phyloP scores from a whole-genome alignment of 2,888 invertebrate species.

The Campoplex nolae region DNA sequence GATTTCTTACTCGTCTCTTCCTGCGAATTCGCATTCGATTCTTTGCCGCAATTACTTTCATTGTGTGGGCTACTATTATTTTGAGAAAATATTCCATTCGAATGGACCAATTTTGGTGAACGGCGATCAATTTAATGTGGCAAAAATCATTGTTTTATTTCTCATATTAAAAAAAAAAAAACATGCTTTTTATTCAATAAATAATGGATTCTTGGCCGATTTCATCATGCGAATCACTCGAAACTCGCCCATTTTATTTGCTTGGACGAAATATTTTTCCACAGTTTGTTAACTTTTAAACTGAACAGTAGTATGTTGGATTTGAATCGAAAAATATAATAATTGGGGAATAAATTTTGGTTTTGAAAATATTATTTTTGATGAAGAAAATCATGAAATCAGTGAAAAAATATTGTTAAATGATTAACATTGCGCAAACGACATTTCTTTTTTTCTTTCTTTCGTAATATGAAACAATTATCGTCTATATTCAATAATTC shows the following conservation, averaged over 20 bases:
- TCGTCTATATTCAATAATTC: background rate
- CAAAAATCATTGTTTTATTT: background rate
- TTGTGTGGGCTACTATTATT: background rate
- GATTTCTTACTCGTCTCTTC: slow-evolving; percentile 58
- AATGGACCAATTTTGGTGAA: background rate
- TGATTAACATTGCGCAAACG: background rate
- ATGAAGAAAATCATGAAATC: background rate
- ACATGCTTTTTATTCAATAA: background rate
- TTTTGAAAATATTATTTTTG: background rate
- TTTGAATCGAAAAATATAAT: background rate
- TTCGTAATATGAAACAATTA: background rate
- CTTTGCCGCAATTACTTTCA: slow-evolving; percentile 16
- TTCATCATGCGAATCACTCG: background rate
- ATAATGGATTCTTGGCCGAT: background rate
- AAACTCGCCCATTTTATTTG: background rate
- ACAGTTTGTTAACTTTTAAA: background rate
- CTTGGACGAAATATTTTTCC: background rate
- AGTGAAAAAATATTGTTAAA: background rate
- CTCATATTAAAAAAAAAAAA: background rate
- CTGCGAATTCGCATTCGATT: slow-evolving; percentile 33
- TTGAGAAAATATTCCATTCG: background rate
- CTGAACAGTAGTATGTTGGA: background rate
- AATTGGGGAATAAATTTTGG: background rate
- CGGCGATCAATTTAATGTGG: background rate
- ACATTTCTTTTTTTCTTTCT: background rate